A percentile compares a stretch with the other conserved stretches of the same genome.
These are phyloP conservation scores for Bombus soroeensis DNA, from an alignment of 1,140 invertebrate genomes.

Conservation along the genomic window DNA sequence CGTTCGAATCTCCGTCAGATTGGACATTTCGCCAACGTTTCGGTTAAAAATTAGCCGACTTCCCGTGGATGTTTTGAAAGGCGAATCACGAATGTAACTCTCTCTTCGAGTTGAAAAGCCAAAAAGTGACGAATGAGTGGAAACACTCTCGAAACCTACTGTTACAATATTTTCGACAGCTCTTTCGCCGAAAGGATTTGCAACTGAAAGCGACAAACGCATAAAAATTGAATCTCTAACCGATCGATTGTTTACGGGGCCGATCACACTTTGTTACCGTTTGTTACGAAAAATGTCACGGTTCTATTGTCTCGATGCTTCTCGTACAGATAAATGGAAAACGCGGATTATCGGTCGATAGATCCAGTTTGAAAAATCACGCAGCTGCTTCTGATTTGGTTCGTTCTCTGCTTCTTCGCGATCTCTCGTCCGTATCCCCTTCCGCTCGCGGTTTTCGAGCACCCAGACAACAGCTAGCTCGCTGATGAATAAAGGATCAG, in stretches of 20 bases:
- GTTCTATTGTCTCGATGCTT: not conserved
- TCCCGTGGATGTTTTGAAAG: not conserved
- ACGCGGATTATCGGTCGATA: not conserved
- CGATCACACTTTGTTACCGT: not conserved
- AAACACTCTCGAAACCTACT: not conserved
- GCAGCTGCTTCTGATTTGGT: not conserved
- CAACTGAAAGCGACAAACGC: not conserved
- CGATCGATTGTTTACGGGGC: not conserved
- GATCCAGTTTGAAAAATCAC: not conserved
- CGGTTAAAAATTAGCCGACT: not conserved
- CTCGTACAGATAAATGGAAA: not conserved
- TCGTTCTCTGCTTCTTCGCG: not conserved
- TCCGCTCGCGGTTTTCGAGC: no score
- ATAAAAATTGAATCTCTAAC: not conserved
- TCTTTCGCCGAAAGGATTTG: not conserved
- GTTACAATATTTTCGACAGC: not conserved
- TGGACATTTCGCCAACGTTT: not conserved
- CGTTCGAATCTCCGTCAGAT: not conserved
- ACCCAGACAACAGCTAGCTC: not conserved
- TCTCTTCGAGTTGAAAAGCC: not conserved
- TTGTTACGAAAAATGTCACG: not conserved
- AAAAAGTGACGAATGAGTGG: not conserved
- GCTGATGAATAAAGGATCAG: constrained; percentile 38
- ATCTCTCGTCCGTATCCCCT: not conserved
- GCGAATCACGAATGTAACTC: not conserved